Conservation (phyloP, 1,140 invertebrate species). For the Neodiprion lecontei region DNA sequence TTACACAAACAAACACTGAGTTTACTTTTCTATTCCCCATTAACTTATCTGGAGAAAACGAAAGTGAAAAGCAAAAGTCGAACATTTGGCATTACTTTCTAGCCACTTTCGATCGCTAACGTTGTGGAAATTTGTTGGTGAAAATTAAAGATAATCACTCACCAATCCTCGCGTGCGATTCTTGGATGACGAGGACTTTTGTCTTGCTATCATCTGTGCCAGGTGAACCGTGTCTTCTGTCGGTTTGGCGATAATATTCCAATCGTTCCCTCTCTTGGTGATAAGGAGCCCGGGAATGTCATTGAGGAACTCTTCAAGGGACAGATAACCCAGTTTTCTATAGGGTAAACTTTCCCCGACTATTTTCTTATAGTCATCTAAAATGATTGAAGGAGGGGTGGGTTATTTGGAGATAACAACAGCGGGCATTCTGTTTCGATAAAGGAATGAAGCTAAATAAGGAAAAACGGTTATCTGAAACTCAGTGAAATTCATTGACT, state of each 20-base stretch:
- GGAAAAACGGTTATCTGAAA: too few species aligned
- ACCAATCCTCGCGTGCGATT: constrained; percentile 52
- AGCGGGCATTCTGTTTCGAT: too few species aligned
- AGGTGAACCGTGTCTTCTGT: constrained; percentile 66
- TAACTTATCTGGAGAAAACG: too few species aligned
- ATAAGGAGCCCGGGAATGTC: constrained; percentile 62
- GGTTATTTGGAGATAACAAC: too few species aligned
- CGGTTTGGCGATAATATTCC: constrained; percentile 62
- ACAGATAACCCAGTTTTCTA: constrained; percentile 62
- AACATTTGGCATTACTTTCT: not conserved
- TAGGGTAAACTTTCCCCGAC: constrained; percentile 67
- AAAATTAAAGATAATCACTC: constrained; percentile 26
- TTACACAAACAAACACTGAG: too few species aligned
- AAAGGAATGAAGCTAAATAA: too few species aligned
- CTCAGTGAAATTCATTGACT: too few species aligned
- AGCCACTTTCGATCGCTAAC: not conserved
- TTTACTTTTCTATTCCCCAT: too few species aligned
- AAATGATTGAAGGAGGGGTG: constrained; percentile 16
- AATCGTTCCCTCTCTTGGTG: constrained; percentile 50
- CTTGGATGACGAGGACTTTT: constrained; percentile 59
- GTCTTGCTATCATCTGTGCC: constrained; percentile 64
- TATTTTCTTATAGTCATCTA: constrained; percentile 65
- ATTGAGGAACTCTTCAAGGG: constrained; percentile 64
- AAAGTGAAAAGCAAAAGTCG: too few species aligned
- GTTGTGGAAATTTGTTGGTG: not conserved